Evolutionary conservation across 2,113 vertebrate species (phyloP), one percentile per base, ranked within the genome.

Genomic region (Aythya baeri): DNA sequence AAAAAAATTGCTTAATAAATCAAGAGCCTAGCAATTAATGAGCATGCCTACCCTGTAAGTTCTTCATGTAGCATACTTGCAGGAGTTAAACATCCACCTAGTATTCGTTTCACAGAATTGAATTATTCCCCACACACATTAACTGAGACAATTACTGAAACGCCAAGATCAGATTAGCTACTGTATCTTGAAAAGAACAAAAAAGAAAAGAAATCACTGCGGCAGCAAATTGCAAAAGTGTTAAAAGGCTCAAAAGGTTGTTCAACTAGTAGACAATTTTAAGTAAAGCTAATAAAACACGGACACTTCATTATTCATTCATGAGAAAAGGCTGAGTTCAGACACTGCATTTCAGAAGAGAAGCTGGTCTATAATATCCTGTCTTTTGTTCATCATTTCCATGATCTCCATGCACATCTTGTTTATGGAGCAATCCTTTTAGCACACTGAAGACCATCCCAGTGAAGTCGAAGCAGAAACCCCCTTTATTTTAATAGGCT

Each of bases 261-360:
- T 95, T 97, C 83, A 88, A 86, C 72, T 94, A 87, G 89, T 94
- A 97, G 89, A 91, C 76, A 87, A 46, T 96, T 98, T 97, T 95
- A 97, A 97, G 96, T 92, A 94, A 96, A 96, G 63, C 88, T 96
- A 96, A 96, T 98, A 97, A 97, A 97, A 97, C 80, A 93, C 17
- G 62, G 65, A 44, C 91, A 88, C 83, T 97, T 97, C 63, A 89
- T 96, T 96, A 96, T 95, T 96, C 95, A 96, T 96, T 96, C 88
- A 94, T 72, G 85, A 97, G 80, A 86, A 89, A 96, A 87, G 76
- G 88, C 93, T 93, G 89, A 62, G 43, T 95, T 96, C 83, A 91
- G 95, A 76, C 78, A 38, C 34, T 88, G 62, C 23, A 2, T 84
- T 86, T 77, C 50, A 46, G 66, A 18, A 67, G 86, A 84, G 94